Evolutionary conservation across 2,888 invertebrate genomes (phyloP).

Genomic region (Aleiodes leptofemur): DNA sequence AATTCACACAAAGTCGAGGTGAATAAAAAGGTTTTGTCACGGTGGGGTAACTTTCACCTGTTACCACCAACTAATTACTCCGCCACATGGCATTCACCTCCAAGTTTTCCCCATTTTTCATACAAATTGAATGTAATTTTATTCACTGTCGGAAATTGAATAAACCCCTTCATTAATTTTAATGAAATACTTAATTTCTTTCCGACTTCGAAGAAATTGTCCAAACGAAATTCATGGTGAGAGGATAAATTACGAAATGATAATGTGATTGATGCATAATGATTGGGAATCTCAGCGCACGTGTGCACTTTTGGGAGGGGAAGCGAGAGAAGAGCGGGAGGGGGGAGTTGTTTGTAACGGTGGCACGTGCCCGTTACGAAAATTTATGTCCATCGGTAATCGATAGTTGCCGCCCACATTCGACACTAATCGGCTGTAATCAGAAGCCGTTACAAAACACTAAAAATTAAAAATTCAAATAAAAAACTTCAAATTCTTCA

Average conservation of each 20-base stretch:
- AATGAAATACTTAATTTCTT: neutral
- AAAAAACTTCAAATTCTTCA: no score
- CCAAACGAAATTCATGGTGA: neutral
- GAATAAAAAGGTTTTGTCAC: slow-evolving; percentile 60
- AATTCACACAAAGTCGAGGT: slow-evolving; percentile 15
- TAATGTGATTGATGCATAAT: slow-evolving; percentile 13
- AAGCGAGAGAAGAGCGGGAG: slow-evolving; percentile 40
- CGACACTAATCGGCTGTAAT: no score
- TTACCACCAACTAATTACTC: slow-evolving; percentile 53
- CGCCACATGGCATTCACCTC: slow-evolving; percentile 55
- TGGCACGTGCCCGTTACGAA: slow-evolving; percentile 67
- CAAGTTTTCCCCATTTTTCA: slow-evolving; percentile 40
- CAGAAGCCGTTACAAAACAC: no score
- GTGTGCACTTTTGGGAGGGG: neutral
- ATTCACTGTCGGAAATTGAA: neutral
- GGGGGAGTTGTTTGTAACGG: slow-evolving; percentile 62
- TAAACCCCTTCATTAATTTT: neutral
- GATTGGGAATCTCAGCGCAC: slow-evolving; percentile 2
- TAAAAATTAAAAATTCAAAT: no score
- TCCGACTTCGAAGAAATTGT: neutral
- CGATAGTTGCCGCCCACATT: slow-evolving; percentile 24
- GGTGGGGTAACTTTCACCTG: slow-evolving; percentile 74
- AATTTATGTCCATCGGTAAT: slow-evolving; percentile 33
- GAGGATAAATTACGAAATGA: neutral
- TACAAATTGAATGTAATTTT: neutral